A percentile compares a stretch with the other conserved stretches of the same genome.
Evolutionary conservation across 2,113 vertebrate genomes (phyloP).

Genomic region (Mormyrus iriodes): DNA sequence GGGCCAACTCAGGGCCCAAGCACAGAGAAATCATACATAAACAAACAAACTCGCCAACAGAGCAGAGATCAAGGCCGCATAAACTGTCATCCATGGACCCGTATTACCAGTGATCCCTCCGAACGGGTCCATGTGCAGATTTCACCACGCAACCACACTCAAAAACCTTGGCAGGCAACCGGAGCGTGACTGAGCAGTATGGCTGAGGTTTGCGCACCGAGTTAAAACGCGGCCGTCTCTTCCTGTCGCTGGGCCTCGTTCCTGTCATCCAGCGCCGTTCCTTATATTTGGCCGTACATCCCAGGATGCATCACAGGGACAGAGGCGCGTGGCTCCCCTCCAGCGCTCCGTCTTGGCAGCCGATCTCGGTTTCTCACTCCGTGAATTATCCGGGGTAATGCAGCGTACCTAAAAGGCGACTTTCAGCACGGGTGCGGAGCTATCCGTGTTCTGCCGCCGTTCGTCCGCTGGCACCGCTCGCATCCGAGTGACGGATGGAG

Average conservation of each 20-base stretch:
- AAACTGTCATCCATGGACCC: not conserved
- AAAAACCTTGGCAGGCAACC: not conserved
- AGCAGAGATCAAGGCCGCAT: not conserved
- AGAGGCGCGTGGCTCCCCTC: not conserved
- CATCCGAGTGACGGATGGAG: not conserved
- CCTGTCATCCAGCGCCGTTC: not conserved
- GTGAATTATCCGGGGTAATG: constrained; percentile 1
- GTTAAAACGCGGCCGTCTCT: not conserved
- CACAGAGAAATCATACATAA: not conserved
- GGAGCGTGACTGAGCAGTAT: not conserved
- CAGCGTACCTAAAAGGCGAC: not conserved
- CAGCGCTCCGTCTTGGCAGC: not conserved
- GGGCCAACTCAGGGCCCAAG: not conserved
- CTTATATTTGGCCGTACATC: not conserved
- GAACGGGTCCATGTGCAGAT: not conserved
- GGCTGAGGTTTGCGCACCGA: not conserved
- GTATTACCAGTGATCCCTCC: not conserved
- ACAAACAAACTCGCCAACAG: not conserved
- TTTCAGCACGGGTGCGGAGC: not conserved
- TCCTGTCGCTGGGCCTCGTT: not conserved
- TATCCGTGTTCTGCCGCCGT: not conserved
- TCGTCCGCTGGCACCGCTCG: not conserved
- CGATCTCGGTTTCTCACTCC: not conserved
- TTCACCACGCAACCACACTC: not conserved
- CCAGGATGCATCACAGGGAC: not conserved